Conservation (phyloP, 2,888 invertebrate genomes). For the Pachydiplax longipennis region DNA sequence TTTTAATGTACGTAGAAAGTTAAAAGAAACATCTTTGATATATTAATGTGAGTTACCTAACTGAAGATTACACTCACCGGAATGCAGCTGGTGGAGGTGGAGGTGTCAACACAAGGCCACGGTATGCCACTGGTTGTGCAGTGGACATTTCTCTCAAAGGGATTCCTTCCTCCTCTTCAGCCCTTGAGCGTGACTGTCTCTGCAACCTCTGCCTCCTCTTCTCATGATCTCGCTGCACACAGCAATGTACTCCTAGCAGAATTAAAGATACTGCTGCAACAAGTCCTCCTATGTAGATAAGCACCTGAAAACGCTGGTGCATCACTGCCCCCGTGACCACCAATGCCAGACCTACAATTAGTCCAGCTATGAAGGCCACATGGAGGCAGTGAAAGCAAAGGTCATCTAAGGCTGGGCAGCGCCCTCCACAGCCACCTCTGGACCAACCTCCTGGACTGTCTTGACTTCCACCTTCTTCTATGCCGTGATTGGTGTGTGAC, state of each 20-base stretch:
- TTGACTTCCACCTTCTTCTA: neutral
- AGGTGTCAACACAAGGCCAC: conserved; percentile 4
- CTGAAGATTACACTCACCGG: neutral
- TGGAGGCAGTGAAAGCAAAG: conserved; percentile 75
- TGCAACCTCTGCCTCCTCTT: conserved; percentile 60
- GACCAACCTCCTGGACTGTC: neutral
- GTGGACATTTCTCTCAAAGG: conserved; percentile 11
- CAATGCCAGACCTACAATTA: conserved; percentile 70
- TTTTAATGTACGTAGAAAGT: too few relatives aligned
- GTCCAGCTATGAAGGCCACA: conserved; percentile 73
- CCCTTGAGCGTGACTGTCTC: conserved; percentile 54
- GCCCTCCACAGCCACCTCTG: conserved; percentile 71
- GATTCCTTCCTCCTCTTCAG: conserved; percentile 46
- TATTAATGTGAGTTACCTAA: neutral
- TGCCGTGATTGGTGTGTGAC: neutral
- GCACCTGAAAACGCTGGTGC: conserved; percentile 69
- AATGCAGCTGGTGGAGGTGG: conserved; percentile 5
- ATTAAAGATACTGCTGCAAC: conserved; percentile 70
- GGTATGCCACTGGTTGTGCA: neutral
- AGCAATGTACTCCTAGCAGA: conserved; percentile 70
- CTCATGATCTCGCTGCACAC: conserved; percentile 62
- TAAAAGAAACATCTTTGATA: too few relatives aligned
- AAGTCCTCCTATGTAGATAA: conserved; percentile 72
- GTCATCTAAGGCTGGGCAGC: conserved; percentile 74
- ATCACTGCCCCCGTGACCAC: conserved; percentile 72